These are phyloP conservation scores for Ostrea denselamellosa DNA, from an alignment of 1,140 invertebrate species.

Conservation along the genomic window DNA sequence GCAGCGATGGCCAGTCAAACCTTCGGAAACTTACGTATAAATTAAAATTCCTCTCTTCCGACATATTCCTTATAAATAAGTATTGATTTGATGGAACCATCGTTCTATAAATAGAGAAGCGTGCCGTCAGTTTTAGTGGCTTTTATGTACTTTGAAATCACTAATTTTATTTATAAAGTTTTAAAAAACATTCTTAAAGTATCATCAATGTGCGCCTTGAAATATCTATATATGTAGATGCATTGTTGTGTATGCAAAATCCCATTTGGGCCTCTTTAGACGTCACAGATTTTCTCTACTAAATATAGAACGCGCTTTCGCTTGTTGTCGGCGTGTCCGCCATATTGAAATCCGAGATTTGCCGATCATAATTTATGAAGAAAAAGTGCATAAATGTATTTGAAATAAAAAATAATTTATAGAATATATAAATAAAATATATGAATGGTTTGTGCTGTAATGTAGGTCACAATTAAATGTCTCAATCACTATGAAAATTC, in stretches of 20 bases:
- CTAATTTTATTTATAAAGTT: too few species aligned
- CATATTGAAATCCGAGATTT: constrained; percentile 41
- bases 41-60: background rate
- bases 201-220: too few species aligned
- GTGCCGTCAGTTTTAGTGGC: too few species aligned
- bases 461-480: background rate
- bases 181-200: too few species aligned
- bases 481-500: background rate
- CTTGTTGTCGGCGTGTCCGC: constrained; percentile 44
- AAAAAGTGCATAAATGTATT: constrained; percentile 30
- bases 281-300: constrained; percentile 12
- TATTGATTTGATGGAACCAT: constrained; percentile 1
- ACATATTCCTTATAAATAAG: background rate
- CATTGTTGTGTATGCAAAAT: background rate
- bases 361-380: constrained; percentile 42
- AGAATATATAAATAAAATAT: background rate
- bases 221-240: background rate
- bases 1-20: too few species aligned
- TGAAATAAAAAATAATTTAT: constrained; percentile 3
- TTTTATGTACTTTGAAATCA: too few species aligned
- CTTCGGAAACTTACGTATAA: too few species aligned
- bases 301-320: constrained; percentile 34
- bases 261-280: background rate
- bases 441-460: background rate
- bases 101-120: constrained; percentile 21